A percentile compares a stretch with the other conserved stretches of the same genome.
Evolutionary conservation across 2,888 invertebrate species (phyloP).

Genomic region (Nymphalis urticae): DNA sequence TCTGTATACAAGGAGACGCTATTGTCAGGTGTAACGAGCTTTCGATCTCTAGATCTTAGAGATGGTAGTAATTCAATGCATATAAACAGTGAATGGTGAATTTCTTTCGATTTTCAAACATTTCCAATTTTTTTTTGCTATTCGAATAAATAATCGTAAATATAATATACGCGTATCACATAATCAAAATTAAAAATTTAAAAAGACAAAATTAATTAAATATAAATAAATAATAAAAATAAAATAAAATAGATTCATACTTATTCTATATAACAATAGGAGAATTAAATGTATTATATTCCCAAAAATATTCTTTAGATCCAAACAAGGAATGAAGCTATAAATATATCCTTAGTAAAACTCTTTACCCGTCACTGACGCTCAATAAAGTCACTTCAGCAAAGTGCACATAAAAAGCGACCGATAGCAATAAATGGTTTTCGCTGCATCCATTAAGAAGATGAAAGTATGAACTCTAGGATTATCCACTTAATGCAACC

Average conservation of each 20-base stretch:
- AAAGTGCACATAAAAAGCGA: conserved; percentile 59
- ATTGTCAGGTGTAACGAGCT: conserved; percentile 40
- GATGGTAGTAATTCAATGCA: conserved; percentile 15
- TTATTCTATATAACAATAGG: too few species aligned
- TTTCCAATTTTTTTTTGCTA: too few species aligned
- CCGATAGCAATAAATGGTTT: conserved; percentile 64
- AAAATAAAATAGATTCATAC: neutral
- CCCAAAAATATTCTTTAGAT: neutral
- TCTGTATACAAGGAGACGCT: conserved; percentile 35
- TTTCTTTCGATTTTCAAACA: too few species aligned
- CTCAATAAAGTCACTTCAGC: conserved; percentile 51
- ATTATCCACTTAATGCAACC: conserved; percentile 72
- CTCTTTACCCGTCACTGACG: conserved; percentile 32
- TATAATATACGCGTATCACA: neutral
- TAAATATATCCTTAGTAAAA: conserved; percentile 37
- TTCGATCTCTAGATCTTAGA: conserved; percentile 32
- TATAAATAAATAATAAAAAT: too few species aligned
- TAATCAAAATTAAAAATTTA: neutral
- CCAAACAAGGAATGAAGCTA: conserved; percentile 19
- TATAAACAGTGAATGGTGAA: neutral
- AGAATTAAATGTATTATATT: neutral
- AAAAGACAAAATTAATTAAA: neutral
- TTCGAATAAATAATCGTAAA: neutral
- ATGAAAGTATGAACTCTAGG: conserved; percentile 73
- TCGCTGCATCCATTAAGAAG: conserved; percentile 73